Conservation (phyloP, 2,113 vertebrate species). For the Melanerpes aurifrons region DNA sequence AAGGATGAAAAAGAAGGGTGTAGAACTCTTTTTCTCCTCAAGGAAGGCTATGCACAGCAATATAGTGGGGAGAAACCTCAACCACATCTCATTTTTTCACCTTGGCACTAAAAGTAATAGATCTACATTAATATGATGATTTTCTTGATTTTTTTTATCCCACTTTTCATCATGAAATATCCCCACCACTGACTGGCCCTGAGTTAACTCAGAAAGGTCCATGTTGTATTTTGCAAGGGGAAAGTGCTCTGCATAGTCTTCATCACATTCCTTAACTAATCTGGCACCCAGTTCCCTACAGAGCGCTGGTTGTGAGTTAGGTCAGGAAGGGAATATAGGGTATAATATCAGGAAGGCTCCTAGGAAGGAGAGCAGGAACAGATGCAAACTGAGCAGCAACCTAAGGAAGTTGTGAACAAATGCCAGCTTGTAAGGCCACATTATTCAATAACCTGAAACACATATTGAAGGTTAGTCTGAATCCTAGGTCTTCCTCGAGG, state of each 20-base stretch:
- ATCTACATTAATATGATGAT: background rate
- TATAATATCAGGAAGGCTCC: background rate
- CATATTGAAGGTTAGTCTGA: background rate
- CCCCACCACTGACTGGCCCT: background rate
- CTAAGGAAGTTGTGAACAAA: background rate
- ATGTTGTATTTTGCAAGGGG: background rate
- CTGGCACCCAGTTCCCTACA: background rate
- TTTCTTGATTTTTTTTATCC: background rate
- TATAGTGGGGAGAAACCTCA: background rate
- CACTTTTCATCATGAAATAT: background rate
- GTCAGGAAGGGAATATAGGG: background rate
- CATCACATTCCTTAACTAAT: background rate
- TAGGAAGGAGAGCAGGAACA: background rate
- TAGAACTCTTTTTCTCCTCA: background rate
- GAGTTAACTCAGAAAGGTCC: background rate
- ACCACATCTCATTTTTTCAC: background rate
- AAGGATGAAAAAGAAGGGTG: background rate
- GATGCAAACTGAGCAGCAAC: accelerated
- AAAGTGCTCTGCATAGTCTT: accelerated
- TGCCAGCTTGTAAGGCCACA: background rate
- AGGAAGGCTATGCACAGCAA: background rate
- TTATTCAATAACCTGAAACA: background rate
- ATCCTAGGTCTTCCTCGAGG: background rate
- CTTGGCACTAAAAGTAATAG: background rate
- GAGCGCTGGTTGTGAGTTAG: background rate